Evolutionary conservation across 2,797 vertebrate genomes (phyloP).

Genomic region (Chelonia mydas): DNA sequence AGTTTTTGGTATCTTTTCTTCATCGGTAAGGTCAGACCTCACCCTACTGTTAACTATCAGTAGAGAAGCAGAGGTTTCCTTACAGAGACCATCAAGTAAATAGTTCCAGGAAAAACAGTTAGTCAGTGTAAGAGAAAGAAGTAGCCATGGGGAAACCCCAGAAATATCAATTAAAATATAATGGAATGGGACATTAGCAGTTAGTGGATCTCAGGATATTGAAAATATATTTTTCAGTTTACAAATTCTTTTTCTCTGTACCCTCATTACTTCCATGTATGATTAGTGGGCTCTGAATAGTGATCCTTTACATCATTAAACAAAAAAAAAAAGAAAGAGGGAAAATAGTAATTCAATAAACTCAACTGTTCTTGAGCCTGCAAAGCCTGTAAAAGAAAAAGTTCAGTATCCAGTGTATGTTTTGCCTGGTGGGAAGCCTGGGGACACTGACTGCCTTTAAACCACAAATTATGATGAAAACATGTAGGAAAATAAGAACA

Average conservation of each 20-base stretch:
- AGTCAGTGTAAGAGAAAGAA: background rate
- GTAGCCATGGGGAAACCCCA: background rate
- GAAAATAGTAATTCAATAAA: background rate
- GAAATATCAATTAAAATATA: background rate
- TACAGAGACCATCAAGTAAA: background rate
- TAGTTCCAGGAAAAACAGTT: background rate
- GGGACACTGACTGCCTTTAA: background rate
- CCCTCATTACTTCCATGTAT: background rate
- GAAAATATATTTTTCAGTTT: background rate
- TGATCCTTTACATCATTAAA: background rate
- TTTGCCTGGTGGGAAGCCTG: background rate
- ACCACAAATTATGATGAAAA: background rate
- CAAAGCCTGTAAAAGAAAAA: background rate
- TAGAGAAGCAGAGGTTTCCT: background rate
- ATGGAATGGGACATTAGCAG: background rate
- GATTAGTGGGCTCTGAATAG: background rate
- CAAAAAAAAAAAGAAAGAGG: background rate
- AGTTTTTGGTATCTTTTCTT: background rate
- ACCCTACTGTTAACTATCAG: background rate
- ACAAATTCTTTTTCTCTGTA: background rate
- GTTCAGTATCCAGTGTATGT: background rate
- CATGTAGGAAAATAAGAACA: background rate
- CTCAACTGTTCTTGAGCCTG: background rate
- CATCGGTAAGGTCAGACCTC: background rate
- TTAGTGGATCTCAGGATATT: background rate